Conservation (phyloP, 2,797 vertebrate genomes). For the Gymnocypris eckloni region DNA sequence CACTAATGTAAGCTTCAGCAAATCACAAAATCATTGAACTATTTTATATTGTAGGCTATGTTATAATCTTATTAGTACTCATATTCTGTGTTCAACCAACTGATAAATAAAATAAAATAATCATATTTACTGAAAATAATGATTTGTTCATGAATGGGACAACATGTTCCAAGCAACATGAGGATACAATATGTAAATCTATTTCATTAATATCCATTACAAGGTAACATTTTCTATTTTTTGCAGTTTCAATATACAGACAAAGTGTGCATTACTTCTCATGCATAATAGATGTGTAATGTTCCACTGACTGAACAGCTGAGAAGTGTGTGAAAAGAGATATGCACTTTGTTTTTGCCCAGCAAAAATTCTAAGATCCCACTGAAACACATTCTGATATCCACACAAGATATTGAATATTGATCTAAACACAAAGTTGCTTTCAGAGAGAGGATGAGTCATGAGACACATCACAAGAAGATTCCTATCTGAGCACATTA, state of each 20-base stretch:
- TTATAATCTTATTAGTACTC: too few species aligned
- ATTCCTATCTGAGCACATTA: constrained; percentile 16
- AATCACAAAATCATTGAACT: neutral
- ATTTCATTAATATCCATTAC: constrained; percentile 65
- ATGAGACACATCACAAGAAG: neutral
- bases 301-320: constrained; percentile 59
- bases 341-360: constrained; percentile 56
- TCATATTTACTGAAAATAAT: neutral
- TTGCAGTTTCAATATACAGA: too few species aligned
- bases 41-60: too few species aligned
- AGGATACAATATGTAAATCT: neutral
- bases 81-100: too few species aligned
- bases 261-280: constrained; percentile 75
- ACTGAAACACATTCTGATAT: constrained; percentile 54
- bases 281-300: constrained; percentile 76
- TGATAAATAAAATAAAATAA: too few species aligned
- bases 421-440: neutral
- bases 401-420: constrained; percentile 27
- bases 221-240: constrained; percentile 44
- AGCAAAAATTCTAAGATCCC: constrained; percentile 21
- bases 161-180: neutral
- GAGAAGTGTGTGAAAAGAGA: constrained; percentile 66
- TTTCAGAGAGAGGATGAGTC: constrained; percentile 8
- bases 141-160: neutral
- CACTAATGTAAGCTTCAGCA: neutral